phyloP scores from a whole-genome alignment of 2,888 invertebrate genomes.

The Dasysyrphus albostriatus region DNA sequence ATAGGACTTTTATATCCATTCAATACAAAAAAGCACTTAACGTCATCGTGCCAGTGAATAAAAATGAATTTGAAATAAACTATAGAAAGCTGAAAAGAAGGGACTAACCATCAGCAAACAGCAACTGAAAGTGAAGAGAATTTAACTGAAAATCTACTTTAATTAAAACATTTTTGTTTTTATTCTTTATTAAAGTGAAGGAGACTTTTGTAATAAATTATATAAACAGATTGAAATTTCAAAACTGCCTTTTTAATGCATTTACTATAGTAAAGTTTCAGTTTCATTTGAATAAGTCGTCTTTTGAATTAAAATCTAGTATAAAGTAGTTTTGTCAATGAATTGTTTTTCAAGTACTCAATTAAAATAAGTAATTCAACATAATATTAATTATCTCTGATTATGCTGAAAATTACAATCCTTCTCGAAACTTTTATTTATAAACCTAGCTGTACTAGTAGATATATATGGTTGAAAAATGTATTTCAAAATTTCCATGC shows the following conservation, averaged over 20 bases:
- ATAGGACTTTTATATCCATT: slow-evolving; percentile 39
- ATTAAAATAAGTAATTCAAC: neutral
- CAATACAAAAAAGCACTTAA: slow-evolving; percentile 60
- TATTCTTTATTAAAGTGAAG: neutral
- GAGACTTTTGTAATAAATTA: neutral
- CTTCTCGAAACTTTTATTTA: too few relatives aligned
- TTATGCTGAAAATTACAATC: neutral
- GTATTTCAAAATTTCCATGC: too few relatives aligned
- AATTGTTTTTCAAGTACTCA: neutral
- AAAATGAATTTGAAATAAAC: slow-evolving; percentile 31
- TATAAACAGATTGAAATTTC: neutral
- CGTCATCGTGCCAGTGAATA: slow-evolving; percentile 33
- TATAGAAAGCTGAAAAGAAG: slow-evolving; percentile 2
- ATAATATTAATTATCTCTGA: neutral
- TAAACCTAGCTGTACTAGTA: too few relatives aligned
- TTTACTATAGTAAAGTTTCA: neutral
- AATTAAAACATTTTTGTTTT: slow-evolving; percentile 22
- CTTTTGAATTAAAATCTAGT: neutral
- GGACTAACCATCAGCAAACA: too few relatives aligned
- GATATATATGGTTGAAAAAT: too few relatives aligned
- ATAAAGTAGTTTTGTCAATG: neutral
- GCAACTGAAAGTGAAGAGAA: neutral
- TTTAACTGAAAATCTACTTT: slow-evolving; percentile 29
- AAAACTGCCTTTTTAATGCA: neutral
- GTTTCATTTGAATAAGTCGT: slow-evolving; percentile 7